Conservation (phyloP, 2,888 invertebrate genomes). For the Petrolisthes cinctipes region DNA sequence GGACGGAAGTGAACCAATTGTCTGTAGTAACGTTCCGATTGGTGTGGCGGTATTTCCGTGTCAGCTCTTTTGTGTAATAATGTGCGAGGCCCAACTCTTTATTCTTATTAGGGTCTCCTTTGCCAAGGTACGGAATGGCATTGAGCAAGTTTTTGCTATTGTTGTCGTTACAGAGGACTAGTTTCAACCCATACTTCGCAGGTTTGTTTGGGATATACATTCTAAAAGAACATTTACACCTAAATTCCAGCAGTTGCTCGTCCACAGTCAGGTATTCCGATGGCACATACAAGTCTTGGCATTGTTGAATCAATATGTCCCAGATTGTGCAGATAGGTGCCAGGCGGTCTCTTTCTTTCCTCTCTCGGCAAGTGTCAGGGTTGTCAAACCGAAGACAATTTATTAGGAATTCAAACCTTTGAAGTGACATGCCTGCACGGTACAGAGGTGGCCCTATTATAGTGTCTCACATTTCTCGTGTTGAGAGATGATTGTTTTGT, state of each 20-base stretch:
- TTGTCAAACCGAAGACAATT: conserved; percentile 22
- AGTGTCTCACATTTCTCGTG: conserved; percentile 19
- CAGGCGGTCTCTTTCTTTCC: conserved; percentile 8
- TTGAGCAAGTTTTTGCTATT: conserved; percentile 68
- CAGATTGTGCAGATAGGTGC: conserved; percentile 26
- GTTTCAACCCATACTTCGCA: conserved; percentile 69
- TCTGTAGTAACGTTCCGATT: not conserved
- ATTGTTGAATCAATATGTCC: conserved; percentile 65
- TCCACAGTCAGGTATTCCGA: conserved; percentile 67
- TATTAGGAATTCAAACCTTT: conserved; percentile 12
- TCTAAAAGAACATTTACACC: conserved; percentile 66
- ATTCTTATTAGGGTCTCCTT: conserved; percentile 23
- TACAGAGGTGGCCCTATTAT: conserved; percentile 7
- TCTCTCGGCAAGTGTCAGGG: conserved; percentile 3
- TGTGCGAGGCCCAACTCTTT: not conserved
- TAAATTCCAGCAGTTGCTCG: conserved; percentile 67
- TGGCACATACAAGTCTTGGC: conserved; percentile 64
- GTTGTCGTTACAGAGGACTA: conserved; percentile 68
- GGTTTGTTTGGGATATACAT: conserved; percentile 68
- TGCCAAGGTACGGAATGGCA: conserved; percentile 68
- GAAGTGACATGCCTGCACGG: conserved; percentile 18
- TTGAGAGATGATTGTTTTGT: conserved; percentile 23
- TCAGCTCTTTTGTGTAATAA: not conserved
- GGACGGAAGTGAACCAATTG: not conserved
- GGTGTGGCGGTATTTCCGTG: not conserved